A percentile compares a stretch with the other conserved stretches of the same genome.
Conservation (phyloP, 2,888 invertebrate species). For the Pyrocoelia pectoralis region DNA sequence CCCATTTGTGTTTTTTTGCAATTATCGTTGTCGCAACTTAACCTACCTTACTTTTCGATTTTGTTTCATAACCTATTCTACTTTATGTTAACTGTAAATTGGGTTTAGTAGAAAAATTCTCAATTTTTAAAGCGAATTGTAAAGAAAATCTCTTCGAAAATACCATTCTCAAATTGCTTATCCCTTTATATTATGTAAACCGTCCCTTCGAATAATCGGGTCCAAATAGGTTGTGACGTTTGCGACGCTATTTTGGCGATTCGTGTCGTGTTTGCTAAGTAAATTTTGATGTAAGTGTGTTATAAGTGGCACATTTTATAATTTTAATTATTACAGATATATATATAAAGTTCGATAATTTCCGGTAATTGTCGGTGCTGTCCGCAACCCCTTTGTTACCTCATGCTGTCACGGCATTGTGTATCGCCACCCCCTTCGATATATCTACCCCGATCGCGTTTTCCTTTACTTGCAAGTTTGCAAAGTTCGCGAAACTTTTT, state of each 20-base stretch:
- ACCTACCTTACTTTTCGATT: too few species aligned
- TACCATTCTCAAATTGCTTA: too few species aligned
- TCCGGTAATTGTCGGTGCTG: slow-evolving; percentile 42
- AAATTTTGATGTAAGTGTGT: slow-evolving; percentile 2
- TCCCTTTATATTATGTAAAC: too few species aligned
- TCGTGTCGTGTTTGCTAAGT: neutral
- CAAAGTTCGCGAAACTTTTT: slow-evolving; percentile 46
- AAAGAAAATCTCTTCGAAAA: too few species aligned
- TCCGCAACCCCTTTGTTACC: slow-evolving; percentile 48
- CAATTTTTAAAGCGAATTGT: too few species aligned
- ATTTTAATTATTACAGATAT: slow-evolving; percentile 44
- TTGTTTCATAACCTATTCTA: too few species aligned
- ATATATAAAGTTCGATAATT: slow-evolving; percentile 42
- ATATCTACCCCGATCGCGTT: slow-evolving; percentile 50
- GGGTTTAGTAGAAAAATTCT: too few species aligned
- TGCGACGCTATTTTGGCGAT: neutral
- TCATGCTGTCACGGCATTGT: slow-evolving; percentile 51
- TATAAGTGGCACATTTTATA: neutral
- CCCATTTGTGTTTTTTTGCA: too few species aligned
- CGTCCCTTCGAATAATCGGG: too few species aligned
- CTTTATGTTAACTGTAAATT: too few species aligned
- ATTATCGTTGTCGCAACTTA: too few species aligned
- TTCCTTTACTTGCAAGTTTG: slow-evolving; percentile 45
- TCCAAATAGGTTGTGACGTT: too few species aligned
- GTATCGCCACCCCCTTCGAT: slow-evolving; percentile 49